Base-by-base conservation (phyloP, 35 echinoderm and acorn worm species). In the Apostichopus parvimensis region DNA sequence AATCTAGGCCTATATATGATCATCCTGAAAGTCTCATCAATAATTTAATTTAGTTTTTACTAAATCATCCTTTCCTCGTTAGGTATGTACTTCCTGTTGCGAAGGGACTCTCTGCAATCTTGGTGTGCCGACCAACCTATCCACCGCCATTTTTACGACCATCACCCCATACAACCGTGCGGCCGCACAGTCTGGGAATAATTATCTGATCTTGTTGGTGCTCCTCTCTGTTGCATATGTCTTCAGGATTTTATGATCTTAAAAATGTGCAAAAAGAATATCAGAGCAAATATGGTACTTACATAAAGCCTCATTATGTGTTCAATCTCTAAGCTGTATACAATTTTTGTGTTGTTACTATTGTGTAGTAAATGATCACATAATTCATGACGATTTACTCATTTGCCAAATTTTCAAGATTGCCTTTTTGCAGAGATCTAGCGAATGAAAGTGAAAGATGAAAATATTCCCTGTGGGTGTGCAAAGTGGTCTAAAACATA, bases 41-140 rank as follows among this genome's bases (percentile, higher is more conserved):
- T 2, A 45, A 45, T 3, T 45, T 4, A 45, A 45, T 45, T 45
- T 45, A 45, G 4, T 45, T 45, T 34, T 45, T 45, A 45, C 1
- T 45, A 45, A 45, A 45, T 45, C 34, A 45, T 45, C 0, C 34
- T 61, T 87, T 68, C 75, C 65, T 70, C 26, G 5, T 73, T 84
- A 97, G 95, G 82, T 88, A 57, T 97, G 95, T 83, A 91, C 94
- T 17, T 97, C 95, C 0, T 97, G 95, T 87, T 97, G 95, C 56
- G 95, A 97, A 75, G 95, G 95, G 5, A 90, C 91, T 17, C 85
- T 90, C 54, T 97, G 95, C 81, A 97, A 97, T 91, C 65, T 85
- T 45, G 90, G 45, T 3, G 93, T 94, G 20, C 95, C 95, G 64
- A 83, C 80, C 70, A 97, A 97, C 78, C 78, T 87, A 26, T 92